Evolutionary conservation across 2,113 vertebrate genomes (phyloP).

Genomic region (Baryphthengus martii): DNA sequence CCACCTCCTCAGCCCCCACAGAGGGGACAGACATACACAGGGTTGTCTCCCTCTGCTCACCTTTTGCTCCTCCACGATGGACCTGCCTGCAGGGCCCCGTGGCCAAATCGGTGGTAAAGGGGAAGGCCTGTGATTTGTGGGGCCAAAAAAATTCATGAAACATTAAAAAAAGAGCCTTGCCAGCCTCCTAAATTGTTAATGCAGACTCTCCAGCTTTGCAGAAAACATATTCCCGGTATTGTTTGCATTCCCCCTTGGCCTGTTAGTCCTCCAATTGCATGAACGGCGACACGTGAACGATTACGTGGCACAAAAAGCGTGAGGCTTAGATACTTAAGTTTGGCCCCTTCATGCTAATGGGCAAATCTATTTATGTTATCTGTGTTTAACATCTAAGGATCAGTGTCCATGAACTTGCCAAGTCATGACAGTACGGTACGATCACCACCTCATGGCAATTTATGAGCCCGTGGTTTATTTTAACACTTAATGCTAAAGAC

Average conservation of each 20-base stretch:
- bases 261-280: not conserved
- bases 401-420: not conserved
- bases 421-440: not conserved
- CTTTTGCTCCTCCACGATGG: not conserved
- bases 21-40: not conserved
- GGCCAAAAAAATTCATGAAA: not conserved
- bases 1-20: fast-evolving
- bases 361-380: not conserved
- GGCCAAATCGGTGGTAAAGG: not conserved
- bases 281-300: not conserved
- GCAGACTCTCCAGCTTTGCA: not conserved
- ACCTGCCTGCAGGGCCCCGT: not conserved
- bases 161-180: not conserved
- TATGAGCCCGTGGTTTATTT: not conserved
- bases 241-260: not conserved
- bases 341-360: not conserved
- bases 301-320: not conserved
- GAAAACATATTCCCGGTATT: not conserved
- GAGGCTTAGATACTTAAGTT: not conserved
- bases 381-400: not conserved
- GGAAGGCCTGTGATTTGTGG: not conserved
- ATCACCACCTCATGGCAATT: not conserved
- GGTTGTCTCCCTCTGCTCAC: fast-evolving
- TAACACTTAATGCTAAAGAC: not conserved
- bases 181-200: not conserved